Evolutionary conservation across 2,888 invertebrate genomes (phyloP), one percentile per base, ranked within the genome.

Genomic region (Dinocampus coccinellae): DNA sequence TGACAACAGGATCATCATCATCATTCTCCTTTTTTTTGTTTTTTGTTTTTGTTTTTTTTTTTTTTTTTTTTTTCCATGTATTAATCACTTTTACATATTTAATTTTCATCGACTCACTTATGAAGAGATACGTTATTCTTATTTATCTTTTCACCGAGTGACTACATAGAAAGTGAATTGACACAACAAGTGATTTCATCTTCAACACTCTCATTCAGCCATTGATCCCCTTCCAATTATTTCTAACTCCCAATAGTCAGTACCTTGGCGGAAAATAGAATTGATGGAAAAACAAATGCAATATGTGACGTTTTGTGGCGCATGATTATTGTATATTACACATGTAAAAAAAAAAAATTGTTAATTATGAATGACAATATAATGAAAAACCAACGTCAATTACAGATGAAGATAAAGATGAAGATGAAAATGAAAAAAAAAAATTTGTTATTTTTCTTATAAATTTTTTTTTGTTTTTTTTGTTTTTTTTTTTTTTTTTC

Each of bases 41-140:
- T 13, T 9, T 52, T 11, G 9, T 53, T 26, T 6, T 52, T 52
- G 16, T 13, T 42, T 63, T 33, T 33, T 29, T 26, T 34, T 24
- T 26, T 36, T 53, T 29, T n/a, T n/a, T n/a, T n/a, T 53, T 52
- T 55, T 24, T 3, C 36, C 24, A 13, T 60, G n/a, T 73, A 73
- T 74, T 66, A 66, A n/a, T 9, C 4, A 58, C 33, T 58, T 24
- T 58, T 33, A 33, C 58, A 26, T 58, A n/a, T n/a, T 33, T 29
- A 11, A 26, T 33, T 58, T 33, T 10, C 33, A 58, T 16, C 29
- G 6, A n/a, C 39, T n/a, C 39, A 11, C 11, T 11, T 36, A 36
- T 36, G n/a, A 13, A 13, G 2, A n/a, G n/a, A n/a, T n/a, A 39
- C n/a, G 39, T 39, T 39, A 13, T 39, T 39, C n/a, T 13, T 39